These are phyloP conservation scores for Hypomesus transpacificus DNA, from an alignment of 2,113 vertebrate species.

Conservation along the genomic window DNA sequence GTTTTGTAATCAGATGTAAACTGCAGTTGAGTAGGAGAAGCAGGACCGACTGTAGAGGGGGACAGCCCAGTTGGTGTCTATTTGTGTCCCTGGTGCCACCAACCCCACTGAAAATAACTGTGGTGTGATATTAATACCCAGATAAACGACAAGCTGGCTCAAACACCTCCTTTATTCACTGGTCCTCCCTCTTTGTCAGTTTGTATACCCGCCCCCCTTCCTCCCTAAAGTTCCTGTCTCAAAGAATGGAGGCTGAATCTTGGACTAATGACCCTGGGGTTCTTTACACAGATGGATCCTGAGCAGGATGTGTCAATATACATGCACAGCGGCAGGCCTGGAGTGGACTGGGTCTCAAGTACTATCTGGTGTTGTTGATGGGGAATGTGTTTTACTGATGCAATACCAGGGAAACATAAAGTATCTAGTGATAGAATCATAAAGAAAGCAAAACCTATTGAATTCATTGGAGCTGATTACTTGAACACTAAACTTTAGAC, in stretches of 20 bases:
- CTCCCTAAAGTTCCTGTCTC: neutral
- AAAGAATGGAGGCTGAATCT: neutral
- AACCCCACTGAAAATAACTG: conserved; percentile 43
- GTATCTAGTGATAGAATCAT: too few relatives aligned
- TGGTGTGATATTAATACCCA: conserved; percentile 51
- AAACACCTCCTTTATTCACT: conserved; percentile 39
- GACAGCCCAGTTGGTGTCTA: conserved; percentile 49
- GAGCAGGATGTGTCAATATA: too few relatives aligned
- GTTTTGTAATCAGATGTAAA: neutral
- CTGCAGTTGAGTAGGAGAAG: neutral
- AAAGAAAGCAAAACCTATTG: too few relatives aligned
- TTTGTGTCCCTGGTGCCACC: conserved; percentile 42
- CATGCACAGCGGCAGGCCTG: too few relatives aligned
- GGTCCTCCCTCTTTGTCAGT: conserved; percentile 10
- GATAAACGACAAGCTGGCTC: conserved; percentile 46
- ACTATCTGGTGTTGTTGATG: too few relatives aligned
- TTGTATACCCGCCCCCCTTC: neutral
- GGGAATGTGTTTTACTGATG: too few relatives aligned
- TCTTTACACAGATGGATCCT: too few relatives aligned
- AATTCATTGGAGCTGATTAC: too few relatives aligned
- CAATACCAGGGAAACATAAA: too few relatives aligned
- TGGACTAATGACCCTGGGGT: too few relatives aligned
- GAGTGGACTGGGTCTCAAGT: too few relatives aligned
- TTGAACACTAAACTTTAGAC: too few relatives aligned
- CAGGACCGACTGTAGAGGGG: neutral